Evolutionary conservation across 1,140 invertebrate genomes (phyloP), one percentile per base, ranked within the genome.

Genomic region (Tetramorium parvispinum): DNA sequence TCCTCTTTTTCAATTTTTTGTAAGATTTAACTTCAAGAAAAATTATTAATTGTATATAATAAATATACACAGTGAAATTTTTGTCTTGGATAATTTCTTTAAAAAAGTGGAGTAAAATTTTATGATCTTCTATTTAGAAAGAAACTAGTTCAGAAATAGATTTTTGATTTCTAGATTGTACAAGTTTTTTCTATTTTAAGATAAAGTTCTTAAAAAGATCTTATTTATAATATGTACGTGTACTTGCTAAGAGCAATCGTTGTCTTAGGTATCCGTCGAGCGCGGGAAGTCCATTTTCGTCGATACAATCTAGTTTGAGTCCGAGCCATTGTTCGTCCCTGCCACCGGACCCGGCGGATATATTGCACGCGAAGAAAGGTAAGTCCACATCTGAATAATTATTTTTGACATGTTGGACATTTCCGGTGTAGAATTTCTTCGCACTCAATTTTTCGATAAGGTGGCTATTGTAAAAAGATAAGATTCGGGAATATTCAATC

Each of bases 331-430:
- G 94, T 92, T 93, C 95, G 86, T 91, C 94, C 40, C 79, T 94
- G 51, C 93, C 94, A 83, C 94, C 93, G 66, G 95, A 95, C 88
- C 94, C 94, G 16, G 93, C 95, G 83, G 95, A 95, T 79, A 94
- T 95, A 86, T 91, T 95, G 73, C 93, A 95, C 85, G 93, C 92
- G 82, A 96, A 96, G 85, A 96, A 96, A 93, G 95, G 95, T 95
- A 86, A 92, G 94, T 94, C 8, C n/a, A 59, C 2, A 7, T 68
- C 11, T 55, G 7, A 46, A 55, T 83, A 55, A 76, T 73, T 59
- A 57, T 18, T 18, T 13, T n/a, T 32, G 21, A 24, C n/a, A 49
- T 21, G 0, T 24, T 32, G 32, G 32, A 32, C 32, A 32, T 76
- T 73, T 65, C 6, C 16, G 7, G n/a, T 3, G 21, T 21, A 18